A percentile compares a stretch with the other conserved stretches of the same genome.
These are phyloP conservation scores for Drosophila paranaensis DNA, from an alignment of 2,888 invertebrate genomes.

Conservation along the genomic window DNA sequence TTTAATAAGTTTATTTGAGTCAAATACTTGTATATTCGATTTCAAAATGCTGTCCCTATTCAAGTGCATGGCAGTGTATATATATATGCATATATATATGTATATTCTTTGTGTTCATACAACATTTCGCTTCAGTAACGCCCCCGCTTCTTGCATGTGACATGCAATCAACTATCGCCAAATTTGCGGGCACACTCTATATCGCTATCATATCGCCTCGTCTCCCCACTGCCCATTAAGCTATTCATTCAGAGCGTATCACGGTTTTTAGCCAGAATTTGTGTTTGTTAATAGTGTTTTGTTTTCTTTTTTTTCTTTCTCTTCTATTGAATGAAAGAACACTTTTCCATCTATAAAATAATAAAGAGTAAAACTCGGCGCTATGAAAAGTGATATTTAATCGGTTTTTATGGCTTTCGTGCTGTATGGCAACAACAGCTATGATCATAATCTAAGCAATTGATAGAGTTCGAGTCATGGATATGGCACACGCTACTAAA, in stretches of 20 bases:
- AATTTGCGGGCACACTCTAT: constrained; percentile 50
- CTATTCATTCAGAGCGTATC: constrained; percentile 18
- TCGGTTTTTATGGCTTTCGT: constrained; percentile 60
- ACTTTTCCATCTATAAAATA: constrained; percentile 23
- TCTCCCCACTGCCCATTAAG: background rate
- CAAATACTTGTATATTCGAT: too few species aligned
- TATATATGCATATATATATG: constrained; percentile 54
- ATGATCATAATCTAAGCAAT: constrained; percentile 50
- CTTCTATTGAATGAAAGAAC: constrained; percentile 2
- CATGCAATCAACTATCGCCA: constrained; percentile 66
- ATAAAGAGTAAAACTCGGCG: constrained; percentile 34
- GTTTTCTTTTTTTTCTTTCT: background rate
- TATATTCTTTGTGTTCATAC: constrained; percentile 29
- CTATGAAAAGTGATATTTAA: constrained; percentile 62
- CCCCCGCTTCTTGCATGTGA: constrained; percentile 57
- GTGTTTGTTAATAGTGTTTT: constrained; percentile 16
- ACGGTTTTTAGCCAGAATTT: constrained; percentile 42
- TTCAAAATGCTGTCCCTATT: too few species aligned
- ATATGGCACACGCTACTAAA: constrained; percentile 28
- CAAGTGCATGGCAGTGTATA: too few species aligned
- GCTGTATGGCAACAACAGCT: constrained; percentile 39
- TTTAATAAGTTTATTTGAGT: too few species aligned
- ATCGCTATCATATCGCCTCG: constrained; percentile 26
- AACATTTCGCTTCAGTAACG: constrained; percentile 1
- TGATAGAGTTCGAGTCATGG: constrained; percentile 24